phyloP scores from a whole-genome alignment of 2,888 invertebrate species.

The Chaetoderma sp. region DNA sequence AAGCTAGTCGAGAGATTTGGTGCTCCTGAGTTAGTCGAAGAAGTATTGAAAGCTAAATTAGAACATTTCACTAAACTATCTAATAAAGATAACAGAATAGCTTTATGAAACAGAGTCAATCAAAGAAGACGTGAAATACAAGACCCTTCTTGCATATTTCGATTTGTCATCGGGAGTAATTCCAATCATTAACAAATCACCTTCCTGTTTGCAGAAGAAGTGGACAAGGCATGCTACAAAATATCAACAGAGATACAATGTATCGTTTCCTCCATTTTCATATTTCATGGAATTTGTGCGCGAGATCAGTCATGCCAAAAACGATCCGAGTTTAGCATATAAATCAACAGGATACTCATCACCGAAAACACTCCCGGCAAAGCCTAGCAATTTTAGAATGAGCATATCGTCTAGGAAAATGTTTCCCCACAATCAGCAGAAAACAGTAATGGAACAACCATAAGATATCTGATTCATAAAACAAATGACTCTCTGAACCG shows the following conservation, averaged over 20 bases:
- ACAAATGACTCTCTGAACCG: slow-evolving; percentile 13
- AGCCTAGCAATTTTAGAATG: too few species aligned
- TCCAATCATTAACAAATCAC: background rate
- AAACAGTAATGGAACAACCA: background rate
- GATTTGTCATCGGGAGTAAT: slow-evolving; percentile 4
- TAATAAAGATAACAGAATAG: background rate
- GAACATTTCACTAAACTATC: slow-evolving; percentile 19
- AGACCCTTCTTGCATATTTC: background rate
- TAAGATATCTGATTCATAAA: slow-evolving; percentile 10
- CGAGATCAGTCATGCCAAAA: background rate
- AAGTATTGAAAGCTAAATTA: slow-evolving; percentile 15
- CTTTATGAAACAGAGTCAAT: background rate
- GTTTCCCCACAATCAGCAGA: background rate
- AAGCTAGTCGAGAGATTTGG: slow-evolving; percentile 30
- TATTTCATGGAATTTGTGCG: background rate
- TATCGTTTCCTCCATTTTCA: background rate
- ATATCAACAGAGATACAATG: background rate
- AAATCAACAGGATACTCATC: too few species aligned
- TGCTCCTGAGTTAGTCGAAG: slow-evolving; percentile 20
- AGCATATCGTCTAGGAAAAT: too few species aligned
- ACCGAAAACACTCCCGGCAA: too few species aligned
- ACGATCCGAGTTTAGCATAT: background rate
- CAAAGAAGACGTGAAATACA: background rate
- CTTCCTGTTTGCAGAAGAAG: background rate
- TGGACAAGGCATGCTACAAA: background rate